Base-by-base conservation (phyloP, 2,888 invertebrate genomes). In the Mellilla xanthometata region DNA sequence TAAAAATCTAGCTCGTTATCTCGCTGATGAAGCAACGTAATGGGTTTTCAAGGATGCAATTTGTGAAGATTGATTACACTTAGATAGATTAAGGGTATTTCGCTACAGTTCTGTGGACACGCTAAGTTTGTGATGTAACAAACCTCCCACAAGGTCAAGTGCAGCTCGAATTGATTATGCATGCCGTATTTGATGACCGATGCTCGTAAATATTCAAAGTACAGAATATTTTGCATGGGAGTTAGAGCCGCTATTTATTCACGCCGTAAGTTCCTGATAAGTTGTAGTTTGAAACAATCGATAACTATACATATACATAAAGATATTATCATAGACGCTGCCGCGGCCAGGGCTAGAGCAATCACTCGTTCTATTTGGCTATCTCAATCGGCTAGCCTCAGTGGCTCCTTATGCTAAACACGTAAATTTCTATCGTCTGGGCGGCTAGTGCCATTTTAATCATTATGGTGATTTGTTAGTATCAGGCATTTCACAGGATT, bases 351-450 rank as follows among this genome's bases (percentile, higher is more conserved):
- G 28, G 27, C 40, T 30, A 40, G 38, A 39, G 8, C 24, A 24
- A 8, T n/a, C 24, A 3, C 24, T 43, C 27, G 40, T 31, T 63
- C 69, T 62, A 63, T 66, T 24, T 70, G 66, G 58, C 52, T 65
- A 70, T 70, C 68, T 71, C 59, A 72, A 73, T 72, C 66, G 56
- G 56, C 63, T 65, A 54, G 60, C 59, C 56, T 53, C 60, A 72
- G 73, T 69, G 72, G 69, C 65, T 64, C 58, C 67, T 65, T 76
- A 79, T 76, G 76, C 64, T 73, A 77, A 82, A 80, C 52, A 61
- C 53, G 66, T 62, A 63, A 73, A 76, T 75, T 74, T 70, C 68
- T 70, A 65, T 47, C 31, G 26, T 32, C 36, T 38, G n/a, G 22
- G 67, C 58, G 62, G 56, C 60, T 52, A 62, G 50, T 55, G 56